A percentile compares a stretch with the other conserved stretches of the same genome.
Evolutionary conservation across 2,797 vertebrate genomes (phyloP).

Genomic region (Manis crassicaudata): DNA sequence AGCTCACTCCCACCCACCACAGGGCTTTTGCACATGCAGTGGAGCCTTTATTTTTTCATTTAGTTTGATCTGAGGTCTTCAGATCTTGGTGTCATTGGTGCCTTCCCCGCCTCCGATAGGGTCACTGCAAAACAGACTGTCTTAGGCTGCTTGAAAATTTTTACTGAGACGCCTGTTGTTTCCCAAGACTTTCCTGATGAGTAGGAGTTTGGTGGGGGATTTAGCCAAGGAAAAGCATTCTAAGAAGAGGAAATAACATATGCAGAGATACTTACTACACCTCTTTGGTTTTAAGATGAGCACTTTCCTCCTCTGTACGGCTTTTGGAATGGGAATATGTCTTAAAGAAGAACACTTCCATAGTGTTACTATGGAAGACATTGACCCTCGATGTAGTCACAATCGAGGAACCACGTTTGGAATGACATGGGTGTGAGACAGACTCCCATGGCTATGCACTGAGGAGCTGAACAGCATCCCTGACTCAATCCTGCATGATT

Average conservation of each 20-base stretch:
- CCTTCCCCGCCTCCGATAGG: not conserved
- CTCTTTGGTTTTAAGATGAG: not conserved
- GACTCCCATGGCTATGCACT: not conserved
- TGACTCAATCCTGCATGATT: rapidly evolving
- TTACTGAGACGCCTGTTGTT: not conserved
- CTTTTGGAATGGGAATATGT: not conserved
- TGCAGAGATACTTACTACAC: not conserved
- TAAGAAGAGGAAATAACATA: not conserved
- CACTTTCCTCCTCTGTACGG: no score
- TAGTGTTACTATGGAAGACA: no score
- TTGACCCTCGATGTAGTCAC: rapidly evolving
- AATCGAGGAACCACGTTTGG: rapidly evolving
- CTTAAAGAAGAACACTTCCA: not conserved
- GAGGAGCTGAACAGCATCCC: not conserved
- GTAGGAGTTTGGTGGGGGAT: not conserved
- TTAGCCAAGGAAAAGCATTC: not conserved
- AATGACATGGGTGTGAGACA: rapidly evolving
- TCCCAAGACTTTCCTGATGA: not conserved
- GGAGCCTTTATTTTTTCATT: rapidly evolving
- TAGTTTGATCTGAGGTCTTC: not conserved
- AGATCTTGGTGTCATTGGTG: not conserved
- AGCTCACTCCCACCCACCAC: not conserved
- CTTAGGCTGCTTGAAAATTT: no score
- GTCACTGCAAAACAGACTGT: no score
- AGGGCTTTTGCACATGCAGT: not conserved